A percentile compares a stretch with the other conserved stretches of the same genome.
These are phyloP conservation scores for Alentia gelatinosa DNA, from an alignment of 2,888 invertebrate genomes.

Conservation along the genomic window DNA sequence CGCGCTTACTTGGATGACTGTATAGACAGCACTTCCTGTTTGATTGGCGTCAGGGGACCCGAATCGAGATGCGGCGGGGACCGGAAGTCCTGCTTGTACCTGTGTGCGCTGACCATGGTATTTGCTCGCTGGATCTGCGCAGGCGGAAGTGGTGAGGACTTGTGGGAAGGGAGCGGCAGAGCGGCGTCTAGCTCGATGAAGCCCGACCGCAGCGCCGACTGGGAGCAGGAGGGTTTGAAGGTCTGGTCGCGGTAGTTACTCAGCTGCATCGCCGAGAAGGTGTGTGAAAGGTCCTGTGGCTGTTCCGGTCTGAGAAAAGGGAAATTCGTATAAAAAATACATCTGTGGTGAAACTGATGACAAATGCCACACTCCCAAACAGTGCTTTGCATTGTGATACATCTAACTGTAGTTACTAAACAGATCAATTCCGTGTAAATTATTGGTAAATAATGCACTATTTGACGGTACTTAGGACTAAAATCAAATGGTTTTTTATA, in stretches of 20 bases:
- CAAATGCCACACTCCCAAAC: too few relatives aligned
- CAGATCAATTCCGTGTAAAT: too few relatives aligned
- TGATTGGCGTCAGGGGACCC: not conserved
- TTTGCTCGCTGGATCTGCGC: not conserved
- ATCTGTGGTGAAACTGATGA: not conserved
- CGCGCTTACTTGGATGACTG: not conserved
- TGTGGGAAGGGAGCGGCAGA: not conserved
- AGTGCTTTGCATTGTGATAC: too few relatives aligned
- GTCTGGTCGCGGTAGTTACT: constrained; percentile 31
- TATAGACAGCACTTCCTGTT: not conserved
- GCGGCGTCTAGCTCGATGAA: constrained; percentile 21
- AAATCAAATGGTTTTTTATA: too few relatives aligned
- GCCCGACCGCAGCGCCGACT: not conserved
- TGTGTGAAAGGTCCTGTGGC: not conserved
- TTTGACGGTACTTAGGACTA: too few relatives aligned
- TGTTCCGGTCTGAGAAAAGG: not conserved
- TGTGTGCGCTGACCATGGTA: not conserved
- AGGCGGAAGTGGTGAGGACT: not conserved
- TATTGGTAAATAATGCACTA: too few relatives aligned
- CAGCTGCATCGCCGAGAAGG: not conserved
- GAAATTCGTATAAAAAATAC: not conserved
- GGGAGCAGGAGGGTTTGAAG: constrained; percentile 8
- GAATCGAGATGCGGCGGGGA: not conserved
- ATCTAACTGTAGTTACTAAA: too few relatives aligned
- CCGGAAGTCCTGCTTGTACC: constrained; percentile 9